Base-by-base conservation (phyloP, 1,140 invertebrate species). In the Caligus rogercresseyi region DNA sequence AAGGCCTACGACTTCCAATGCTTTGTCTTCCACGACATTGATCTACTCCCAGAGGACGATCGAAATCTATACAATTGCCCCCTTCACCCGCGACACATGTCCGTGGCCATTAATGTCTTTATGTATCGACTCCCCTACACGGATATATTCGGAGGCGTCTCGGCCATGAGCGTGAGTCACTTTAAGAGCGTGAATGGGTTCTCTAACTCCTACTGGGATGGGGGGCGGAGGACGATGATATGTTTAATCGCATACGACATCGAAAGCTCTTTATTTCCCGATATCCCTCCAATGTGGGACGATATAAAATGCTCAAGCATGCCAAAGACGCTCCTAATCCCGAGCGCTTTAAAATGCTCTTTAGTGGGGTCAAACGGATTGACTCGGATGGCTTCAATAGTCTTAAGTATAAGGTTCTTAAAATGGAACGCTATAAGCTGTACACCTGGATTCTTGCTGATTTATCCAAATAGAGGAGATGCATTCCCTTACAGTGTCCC, bases 1-100 rank as follows among this genome's bases (percentile, higher is more conserved):
- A 86, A 87, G 70, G 74, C 82, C 43, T 79, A 81, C 51, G 75
- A 80, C 51, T 90, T 63, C 31, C 82, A 89, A 69, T 96, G 91
- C 75, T 93, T 92, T 73, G 83, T 95, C 65, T 95, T 95, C 74
- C 91, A 96, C 74, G 93, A 96, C 73, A 87, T 97, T 20, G 91
- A 96, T 74, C 78, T 95, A 54, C 74, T 96, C 69, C 90, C 92
- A 3, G 84, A 94, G 70, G 86, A 96, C 75, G 87, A 92, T 69
- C 74, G 84, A 64, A 95, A 95, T 74, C 73, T 94, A 20, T 96
- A 97, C 75, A 85, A 84, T 15, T 98, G 94, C 72, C 83, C 87
- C 1, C 77, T 80, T 66, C 77, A 80, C 66, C 93, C 93, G 0
- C 77, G 90, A 43, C 92, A 96, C 70, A 86, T 98, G 85, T 89